Base-by-base conservation (phyloP, 30 jellyfish, hydroid and myxozoan species). In the Chrysaora quinquecirrha region DNA sequence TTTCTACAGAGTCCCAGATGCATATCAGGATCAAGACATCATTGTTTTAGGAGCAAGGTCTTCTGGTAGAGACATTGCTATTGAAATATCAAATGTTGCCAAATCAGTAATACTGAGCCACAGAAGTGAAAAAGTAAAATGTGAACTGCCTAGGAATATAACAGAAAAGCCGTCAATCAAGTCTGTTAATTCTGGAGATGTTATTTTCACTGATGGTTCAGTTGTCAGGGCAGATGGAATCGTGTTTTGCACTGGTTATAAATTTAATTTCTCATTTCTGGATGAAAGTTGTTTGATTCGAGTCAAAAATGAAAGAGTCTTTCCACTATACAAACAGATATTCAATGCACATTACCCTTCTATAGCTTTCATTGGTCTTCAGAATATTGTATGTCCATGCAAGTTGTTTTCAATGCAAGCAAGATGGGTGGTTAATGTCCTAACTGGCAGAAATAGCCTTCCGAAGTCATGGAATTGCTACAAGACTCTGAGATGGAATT, bases 41-140 rank as follows among this genome's bases (percentile, higher is more conserved):
- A 30, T 84, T 52, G 87, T 90, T 0, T 83, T 84, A 0, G 97
- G 97, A 47, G 94, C 87, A 25, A 73, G 94, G 30, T 71, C 97
- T n/a, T 90, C 97, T 0, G 97, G 96, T 7, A 85, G 83, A 70
- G 97, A 90, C 47, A 90, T 90, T 54, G 82, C 93, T 20, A 18
- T 83, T 27, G 96, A 90, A 48, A 64, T 90, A 33, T 52, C 96
- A 29, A 49, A 85, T 30, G 77, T 63, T 4, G 94, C 96, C 35
- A 66, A 83, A 4, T 48, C 4, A 20, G 85, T 90, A 25, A 6
- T 47, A 33, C 47, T 90, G 18, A 74, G 97, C 65, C 97, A 90
- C 61, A 48, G 48, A 34, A 86, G 88, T 16, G 63, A 76, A 31
- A 66, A 65, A 14, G 80, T 54, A 11, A 14, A 11, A 6, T 30